phyloP scores from a whole-genome alignment of 2,888 invertebrate species.

The Coenonympha arcania region DNA sequence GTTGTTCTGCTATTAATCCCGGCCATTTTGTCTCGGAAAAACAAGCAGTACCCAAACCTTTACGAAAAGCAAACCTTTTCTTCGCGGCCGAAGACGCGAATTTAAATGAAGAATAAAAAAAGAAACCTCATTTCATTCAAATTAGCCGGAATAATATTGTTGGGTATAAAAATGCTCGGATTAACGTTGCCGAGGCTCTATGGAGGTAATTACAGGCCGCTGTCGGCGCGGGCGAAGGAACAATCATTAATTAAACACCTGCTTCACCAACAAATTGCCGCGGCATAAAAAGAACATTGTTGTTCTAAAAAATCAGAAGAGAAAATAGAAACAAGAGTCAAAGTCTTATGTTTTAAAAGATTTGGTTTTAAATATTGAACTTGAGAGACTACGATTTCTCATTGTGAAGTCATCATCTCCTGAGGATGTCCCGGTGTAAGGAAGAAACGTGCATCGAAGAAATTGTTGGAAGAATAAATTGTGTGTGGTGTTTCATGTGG shows the following conservation, averaged over 20 bases:
- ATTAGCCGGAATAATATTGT: slow-evolving; percentile 9
- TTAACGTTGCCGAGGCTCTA: slow-evolving; percentile 16
- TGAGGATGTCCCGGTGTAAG: no score
- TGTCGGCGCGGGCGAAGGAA: slow-evolving; percentile 28
- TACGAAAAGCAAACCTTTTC: no score
- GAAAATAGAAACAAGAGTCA: slow-evolving; percentile 5
- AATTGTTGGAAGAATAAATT: no score
- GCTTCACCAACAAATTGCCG: slow-evolving; percentile 39
- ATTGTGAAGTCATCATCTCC: no score
- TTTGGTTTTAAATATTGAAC: no score
- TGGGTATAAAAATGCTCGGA: slow-evolving; percentile 17
- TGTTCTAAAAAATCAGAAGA: slow-evolving; percentile 2
- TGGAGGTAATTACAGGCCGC: slow-evolving; percentile 36
- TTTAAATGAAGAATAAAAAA: not conserved
- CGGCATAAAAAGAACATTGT: slow-evolving; percentile 31
- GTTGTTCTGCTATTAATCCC: no score
- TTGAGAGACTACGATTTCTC: no score
- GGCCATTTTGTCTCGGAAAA: no score
- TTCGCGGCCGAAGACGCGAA: no score
- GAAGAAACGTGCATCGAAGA: no score
- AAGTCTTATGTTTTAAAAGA: not conserved
- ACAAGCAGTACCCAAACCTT: no score
- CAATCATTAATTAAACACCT: slow-evolving; percentile 51
- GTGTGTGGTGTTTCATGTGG: no score
- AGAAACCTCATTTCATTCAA: not conserved